Percentiles rank a stretch among this genome's conserved stretches.
phyloP scores from a whole-genome alignment of 2,113 vertebrate genomes.

The Poicephalus gulielmi region DNA sequence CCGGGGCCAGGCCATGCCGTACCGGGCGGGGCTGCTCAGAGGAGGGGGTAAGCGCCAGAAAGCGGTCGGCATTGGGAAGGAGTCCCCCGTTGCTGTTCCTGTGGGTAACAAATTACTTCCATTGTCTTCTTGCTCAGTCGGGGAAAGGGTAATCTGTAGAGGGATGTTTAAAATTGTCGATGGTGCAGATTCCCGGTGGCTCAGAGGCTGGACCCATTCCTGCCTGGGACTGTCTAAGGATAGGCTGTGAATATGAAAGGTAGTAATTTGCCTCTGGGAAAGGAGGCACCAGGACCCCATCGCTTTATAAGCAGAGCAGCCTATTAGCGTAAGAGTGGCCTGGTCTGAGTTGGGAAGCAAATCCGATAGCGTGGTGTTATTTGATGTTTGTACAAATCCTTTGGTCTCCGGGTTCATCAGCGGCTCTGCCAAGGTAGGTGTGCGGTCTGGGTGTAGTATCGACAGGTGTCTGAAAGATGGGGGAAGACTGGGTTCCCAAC shows the following conservation, averaged over 20 bases:
- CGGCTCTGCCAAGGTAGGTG: background rate
- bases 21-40: slow-evolving; percentile 15
- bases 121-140: background rate
- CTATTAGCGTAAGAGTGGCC: fast-evolving
- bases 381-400: fast-evolving
- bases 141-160: background rate
- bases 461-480: background rate
- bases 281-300: background rate
- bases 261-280: background rate
- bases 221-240: background rate
- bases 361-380: background rate
- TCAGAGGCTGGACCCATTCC: background rate
- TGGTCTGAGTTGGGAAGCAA: background rate
- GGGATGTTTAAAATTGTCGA: background rate
- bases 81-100: no score
- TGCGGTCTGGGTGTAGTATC: background rate
- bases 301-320: background rate
- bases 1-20: background rate
- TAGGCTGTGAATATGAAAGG: background rate
- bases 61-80: background rate
- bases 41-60: background rate
- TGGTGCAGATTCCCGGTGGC: background rate
- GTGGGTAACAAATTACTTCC: background rate
- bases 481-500: background rate
- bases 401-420: background rate